Percentiles rank a stretch among this genome's conserved stretches.
phyloP scores from a whole-genome alignment of 1,140 invertebrate genomes.

The Telenomus remus region DNA sequence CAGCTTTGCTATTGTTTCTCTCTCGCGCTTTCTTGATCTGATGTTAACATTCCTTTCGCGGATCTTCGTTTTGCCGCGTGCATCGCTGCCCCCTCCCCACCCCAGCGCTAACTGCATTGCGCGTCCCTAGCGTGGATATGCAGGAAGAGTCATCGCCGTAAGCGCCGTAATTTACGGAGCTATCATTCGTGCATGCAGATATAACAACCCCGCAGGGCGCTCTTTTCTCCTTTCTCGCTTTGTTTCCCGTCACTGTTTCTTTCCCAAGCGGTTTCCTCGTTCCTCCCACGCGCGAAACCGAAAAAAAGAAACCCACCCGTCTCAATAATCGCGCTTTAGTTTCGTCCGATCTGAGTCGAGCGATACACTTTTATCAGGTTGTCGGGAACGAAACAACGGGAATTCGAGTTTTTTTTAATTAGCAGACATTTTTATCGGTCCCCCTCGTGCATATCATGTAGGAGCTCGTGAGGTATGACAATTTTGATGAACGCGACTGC shows the following conservation, averaged over 20 bases:
- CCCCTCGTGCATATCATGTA: no score
- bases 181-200: constrained; percentile 71
- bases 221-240: constrained; percentile 49
- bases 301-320: constrained; percentile 1
- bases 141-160: constrained; percentile 65
- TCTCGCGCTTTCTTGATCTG: constrained; percentile 57
- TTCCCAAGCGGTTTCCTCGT: constrained; percentile 12
- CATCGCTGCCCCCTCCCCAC: constrained; percentile 10
- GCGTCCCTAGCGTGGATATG: constrained; percentile 43
- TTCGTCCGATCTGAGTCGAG: neutral
- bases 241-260: constrained; percentile 26
- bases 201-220: constrained; percentile 57
- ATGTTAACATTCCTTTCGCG: constrained; percentile 52
- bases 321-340: neutral
- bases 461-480: no score
- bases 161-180: constrained; percentile 72
- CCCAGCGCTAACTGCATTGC: constrained; percentile 43
- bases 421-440: no score
- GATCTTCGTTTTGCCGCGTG: constrained; percentile 41
- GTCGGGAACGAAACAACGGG: no score
- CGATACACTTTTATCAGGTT: neutral
- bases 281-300: constrained; percentile 31
- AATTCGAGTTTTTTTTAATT: no score
- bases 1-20: constrained; percentile 57
- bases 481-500: neutral